Conservation (phyloP, 2,888 invertebrate genomes). For the Helicoverpa assulta region DNA sequence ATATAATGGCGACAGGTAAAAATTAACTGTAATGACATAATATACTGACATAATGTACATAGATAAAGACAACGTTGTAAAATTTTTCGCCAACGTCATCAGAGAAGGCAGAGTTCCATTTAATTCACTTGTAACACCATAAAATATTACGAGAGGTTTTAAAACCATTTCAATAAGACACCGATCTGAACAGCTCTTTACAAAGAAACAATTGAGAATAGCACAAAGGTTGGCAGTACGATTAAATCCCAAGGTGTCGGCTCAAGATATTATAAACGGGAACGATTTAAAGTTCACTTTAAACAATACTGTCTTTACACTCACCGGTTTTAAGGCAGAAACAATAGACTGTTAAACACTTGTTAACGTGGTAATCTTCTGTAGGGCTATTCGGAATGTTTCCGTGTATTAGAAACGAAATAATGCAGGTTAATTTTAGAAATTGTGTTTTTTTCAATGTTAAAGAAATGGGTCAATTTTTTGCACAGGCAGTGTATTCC, state of each 20-base stretch:
- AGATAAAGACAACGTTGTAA: no score
- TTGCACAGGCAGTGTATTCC: no score
- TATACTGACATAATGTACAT: no score
- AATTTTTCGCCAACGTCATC: no score
- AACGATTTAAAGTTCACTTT: slow-evolving; percentile 67
- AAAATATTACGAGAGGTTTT: not conserved
- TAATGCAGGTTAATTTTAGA: not conserved
- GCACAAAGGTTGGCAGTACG: slow-evolving; percentile 54
- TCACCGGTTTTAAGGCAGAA: slow-evolving; percentile 67
- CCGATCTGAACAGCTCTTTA: slow-evolving; percentile 35
- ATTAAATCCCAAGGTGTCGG: slow-evolving; percentile 69
- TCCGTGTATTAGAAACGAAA: slow-evolving; percentile 1
- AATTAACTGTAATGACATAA: no score
- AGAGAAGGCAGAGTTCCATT: not conserved
- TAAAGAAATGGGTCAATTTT: no score
- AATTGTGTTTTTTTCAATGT: no score
- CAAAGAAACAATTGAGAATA: slow-evolving; percentile 54
- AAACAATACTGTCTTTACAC: slow-evolving; percentile 75
- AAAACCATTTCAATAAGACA: slow-evolving; percentile 1
- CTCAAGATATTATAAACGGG: slow-evolving; percentile 69
- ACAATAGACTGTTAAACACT: slow-evolving; percentile 75
- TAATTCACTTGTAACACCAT: not conserved
- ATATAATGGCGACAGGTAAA: no score
- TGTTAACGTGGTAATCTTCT: slow-evolving; percentile 78
- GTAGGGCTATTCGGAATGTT: slow-evolving; percentile 51